These are phyloP conservation scores for Oncorhynchus tshawytscha DNA, from an alignment of 2,113 vertebrate species.

Conservation along the genomic window DNA sequence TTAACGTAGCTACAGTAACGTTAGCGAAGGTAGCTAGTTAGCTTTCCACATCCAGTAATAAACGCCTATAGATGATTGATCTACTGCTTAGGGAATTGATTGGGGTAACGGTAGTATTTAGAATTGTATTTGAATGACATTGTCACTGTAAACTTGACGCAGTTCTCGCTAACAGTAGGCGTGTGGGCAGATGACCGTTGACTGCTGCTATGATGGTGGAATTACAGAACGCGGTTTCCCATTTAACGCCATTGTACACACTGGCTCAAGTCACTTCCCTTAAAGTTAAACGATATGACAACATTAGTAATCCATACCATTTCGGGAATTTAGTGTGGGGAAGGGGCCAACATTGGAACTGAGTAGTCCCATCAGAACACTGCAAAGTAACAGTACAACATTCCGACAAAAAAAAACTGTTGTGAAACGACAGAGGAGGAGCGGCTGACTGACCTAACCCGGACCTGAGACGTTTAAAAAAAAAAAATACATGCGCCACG, in stretches of 20 bases:
- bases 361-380: background rate
- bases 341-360: background rate
- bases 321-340: too few species aligned
- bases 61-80: too few species aligned
- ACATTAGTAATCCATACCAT: background rate
- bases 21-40: background rate
- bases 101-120: too few species aligned
- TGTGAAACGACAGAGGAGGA: slow-evolving; percentile 60
- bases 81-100: too few species aligned
- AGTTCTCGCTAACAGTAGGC: background rate
- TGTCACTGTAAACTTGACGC: background rate
- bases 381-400: background rate
- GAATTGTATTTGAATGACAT: background rate
- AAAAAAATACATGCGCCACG: slow-evolving; percentile 55
- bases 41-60: too few species aligned
- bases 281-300: background rate
- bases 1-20: background rate
- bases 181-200: slow-evolving; percentile 47
- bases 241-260: background rate
- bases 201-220: slow-evolving; percentile 22
- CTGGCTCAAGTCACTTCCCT: background rate
- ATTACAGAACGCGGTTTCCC: background rate
- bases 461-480: slow-evolving; percentile 53
- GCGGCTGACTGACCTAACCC: slow-evolving; percentile 37
- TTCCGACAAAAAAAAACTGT: slow-evolving; percentile 33